These are phyloP conservation scores for Corella eumyota DNA, from an alignment of 23 tunicate species.

Conservation along the genomic window DNA sequence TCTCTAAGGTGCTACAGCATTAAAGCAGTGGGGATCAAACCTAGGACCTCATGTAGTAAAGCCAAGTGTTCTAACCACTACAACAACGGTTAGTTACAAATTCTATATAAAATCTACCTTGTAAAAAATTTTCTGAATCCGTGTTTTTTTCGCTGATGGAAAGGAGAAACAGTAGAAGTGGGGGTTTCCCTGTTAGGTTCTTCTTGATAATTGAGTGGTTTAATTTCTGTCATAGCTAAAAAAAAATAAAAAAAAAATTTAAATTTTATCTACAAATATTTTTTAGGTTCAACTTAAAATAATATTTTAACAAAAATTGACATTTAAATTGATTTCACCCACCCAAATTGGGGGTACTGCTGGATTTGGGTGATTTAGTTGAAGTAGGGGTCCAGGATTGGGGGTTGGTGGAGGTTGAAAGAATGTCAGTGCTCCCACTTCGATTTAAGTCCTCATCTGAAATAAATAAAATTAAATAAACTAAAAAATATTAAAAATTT, in stretches of 20 bases:
- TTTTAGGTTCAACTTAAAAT: too few species aligned
- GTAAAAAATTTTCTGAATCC: slow-evolving; percentile 75
- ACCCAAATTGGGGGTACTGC: slow-evolving; percentile 62
- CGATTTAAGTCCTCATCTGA: background rate
- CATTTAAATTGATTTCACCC: background rate
- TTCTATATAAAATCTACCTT: too few species aligned
- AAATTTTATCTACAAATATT: background rate
- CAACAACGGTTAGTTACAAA: too few species aligned
- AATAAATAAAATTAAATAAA: too few species aligned
- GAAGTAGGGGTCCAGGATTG: slow-evolving; percentile 8
- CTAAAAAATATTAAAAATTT: too few species aligned
- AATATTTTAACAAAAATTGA: too few species aligned
- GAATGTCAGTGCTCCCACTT: slow-evolving; percentile 18
- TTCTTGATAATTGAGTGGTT: background rate
- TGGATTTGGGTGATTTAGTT: slow-evolving; percentile 14
- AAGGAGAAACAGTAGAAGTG: slow-evolving; percentile 13
- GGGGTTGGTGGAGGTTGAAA: slow-evolving; percentile 5
- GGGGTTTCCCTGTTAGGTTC: slow-evolving; percentile 4
- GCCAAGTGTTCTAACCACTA: too few species aligned
- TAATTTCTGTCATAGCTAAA: slow-evolving; percentile 13
- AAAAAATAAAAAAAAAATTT: background rate
- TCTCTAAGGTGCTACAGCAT: too few species aligned
- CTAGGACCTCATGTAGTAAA: too few species aligned
- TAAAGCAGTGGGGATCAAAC: too few species aligned
- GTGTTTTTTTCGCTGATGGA: slow-evolving; percentile 65